Evolutionary conservation across 2,888 invertebrate species (phyloP).

Genomic region (Phragmatobia fuliginosa): DNA sequence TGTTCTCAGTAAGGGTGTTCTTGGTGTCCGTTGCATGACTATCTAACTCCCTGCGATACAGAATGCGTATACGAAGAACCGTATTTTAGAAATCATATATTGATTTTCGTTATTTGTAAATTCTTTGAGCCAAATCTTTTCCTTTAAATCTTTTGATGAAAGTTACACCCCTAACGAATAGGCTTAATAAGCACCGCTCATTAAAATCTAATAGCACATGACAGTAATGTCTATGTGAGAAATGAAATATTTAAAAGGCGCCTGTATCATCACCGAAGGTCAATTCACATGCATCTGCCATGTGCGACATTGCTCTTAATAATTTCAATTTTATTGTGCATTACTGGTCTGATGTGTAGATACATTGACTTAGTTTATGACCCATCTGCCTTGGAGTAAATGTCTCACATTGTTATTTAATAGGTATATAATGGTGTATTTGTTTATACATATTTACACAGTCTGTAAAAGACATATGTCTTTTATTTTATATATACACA

Average conservation of each 20-base stretch:
- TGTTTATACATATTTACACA: neutral
- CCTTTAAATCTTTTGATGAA: neutral
- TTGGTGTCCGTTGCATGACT: too few relatives aligned
- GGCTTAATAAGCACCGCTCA: slow-evolving; percentile 14
- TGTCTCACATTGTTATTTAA: neutral
- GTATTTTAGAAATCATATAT: too few relatives aligned
- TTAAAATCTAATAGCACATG: slow-evolving; percentile 21
- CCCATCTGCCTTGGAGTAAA: neutral
- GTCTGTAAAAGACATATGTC: too few relatives aligned
- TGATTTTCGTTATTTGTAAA: neutral
- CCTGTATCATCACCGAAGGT: slow-evolving; percentile 14
- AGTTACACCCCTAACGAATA: slow-evolving; percentile 10
- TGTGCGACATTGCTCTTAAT: slow-evolving; percentile 16
- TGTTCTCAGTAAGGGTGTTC: too few relatives aligned
- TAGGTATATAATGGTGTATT: neutral
- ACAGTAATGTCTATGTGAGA: slow-evolving; percentile 19
- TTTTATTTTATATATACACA: neutral
- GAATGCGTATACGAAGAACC: too few relatives aligned
- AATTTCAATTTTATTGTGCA: slow-evolving; percentile 21
- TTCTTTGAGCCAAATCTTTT: neutral
- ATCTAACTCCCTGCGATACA: too few relatives aligned
- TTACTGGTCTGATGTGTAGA: slow-evolving; percentile 9
- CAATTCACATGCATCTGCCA: slow-evolving; percentile 11
- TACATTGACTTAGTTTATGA: neutral
- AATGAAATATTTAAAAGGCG: slow-evolving; percentile 21